Evolutionary conservation across 2,113 vertebrate species (phyloP), one percentile per base, ranked within the genome.

Genomic region (Scortum barcoo): DNA sequence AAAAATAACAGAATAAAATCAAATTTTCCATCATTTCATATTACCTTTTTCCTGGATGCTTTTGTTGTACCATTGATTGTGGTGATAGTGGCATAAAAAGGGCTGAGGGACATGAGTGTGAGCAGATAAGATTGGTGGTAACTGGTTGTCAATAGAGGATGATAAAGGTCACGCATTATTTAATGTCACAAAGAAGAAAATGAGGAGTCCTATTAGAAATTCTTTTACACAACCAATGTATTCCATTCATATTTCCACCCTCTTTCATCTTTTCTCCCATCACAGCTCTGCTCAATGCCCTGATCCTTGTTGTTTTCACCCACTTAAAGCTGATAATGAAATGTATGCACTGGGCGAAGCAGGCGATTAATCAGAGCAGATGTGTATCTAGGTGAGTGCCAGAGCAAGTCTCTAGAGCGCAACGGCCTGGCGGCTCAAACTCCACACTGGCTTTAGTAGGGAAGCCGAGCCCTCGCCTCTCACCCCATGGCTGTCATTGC

Each of bases 281-380:
- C 81, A 65, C 11, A 56, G 57, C 67, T 54, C 22, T 33, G 72
- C 80, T 82, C 88, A 90, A 94, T 94, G 95, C 94, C 94, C 95
- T 92, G 95, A 95, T 95, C 95, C 94, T 95, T 94, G 95, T 96
- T 97, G 96, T 95, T 96, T 95, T 96, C 95, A 92, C 94, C 95
- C 96, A 95, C 96, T 97, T 97, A 96, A 96, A 96, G 95, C 95
- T 94, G 95, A 96, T 97, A 97, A 98, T 97, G 96, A 96, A 96
- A 96, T 95, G 96, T 94, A 96, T 93, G 96, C 96, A 92, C 95
- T 92, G 95, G 95, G 95, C 94, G 94, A 94, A 94, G 84, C 91
- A 95, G 90, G 91, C 94, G 96, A 97, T 97, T 98, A 97, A 97
- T 97, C 96, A 97, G 96, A 97, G 94, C 97, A 96, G 96, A 95